phyloP scores from a whole-genome alignment of 2,113 vertebrate species.

The Saccopteryx bilineata region DNA sequence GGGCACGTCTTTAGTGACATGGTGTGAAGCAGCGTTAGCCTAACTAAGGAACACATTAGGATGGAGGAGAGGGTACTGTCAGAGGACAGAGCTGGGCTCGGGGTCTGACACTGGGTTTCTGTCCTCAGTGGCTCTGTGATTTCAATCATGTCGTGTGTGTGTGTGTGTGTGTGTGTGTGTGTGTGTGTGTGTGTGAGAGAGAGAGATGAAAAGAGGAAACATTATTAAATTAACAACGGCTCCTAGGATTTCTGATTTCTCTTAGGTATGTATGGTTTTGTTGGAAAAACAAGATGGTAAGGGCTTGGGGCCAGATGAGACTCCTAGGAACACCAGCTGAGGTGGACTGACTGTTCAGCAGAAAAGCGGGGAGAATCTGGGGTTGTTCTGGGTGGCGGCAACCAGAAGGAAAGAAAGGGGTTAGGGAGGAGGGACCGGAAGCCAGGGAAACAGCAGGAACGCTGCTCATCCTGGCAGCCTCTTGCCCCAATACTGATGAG shows the following conservation, averaged over 20 bases:
- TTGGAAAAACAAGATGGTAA: neutral
- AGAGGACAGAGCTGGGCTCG: neutral
- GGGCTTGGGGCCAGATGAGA: neutral
- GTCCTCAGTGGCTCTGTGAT: neutral
- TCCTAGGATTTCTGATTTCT: neutral
- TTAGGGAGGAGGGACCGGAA: rapidly evolving
- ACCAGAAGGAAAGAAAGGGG: neutral
- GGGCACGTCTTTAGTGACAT: neutral
- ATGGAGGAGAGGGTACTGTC: neutral
- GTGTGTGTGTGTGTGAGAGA: neutral
- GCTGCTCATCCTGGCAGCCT: neutral
- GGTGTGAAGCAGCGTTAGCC: neutral
- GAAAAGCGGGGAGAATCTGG: neutral
- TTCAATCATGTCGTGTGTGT: neutral
- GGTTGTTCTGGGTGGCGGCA: neutral
- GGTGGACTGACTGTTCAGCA: neutral
- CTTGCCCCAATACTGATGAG: neutral
- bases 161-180: neutral
- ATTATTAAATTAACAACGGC: neutral
- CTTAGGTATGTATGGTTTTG: neutral
- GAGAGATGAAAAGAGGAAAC: neutral
- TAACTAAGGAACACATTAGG: neutral
- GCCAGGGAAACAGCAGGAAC: neutral
- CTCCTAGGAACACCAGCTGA: neutral
- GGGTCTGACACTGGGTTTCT: neutral